These are phyloP conservation scores for Chrysomallon squamiferum DNA, from an alignment of 1,140 invertebrate species.

Conservation along the genomic window DNA sequence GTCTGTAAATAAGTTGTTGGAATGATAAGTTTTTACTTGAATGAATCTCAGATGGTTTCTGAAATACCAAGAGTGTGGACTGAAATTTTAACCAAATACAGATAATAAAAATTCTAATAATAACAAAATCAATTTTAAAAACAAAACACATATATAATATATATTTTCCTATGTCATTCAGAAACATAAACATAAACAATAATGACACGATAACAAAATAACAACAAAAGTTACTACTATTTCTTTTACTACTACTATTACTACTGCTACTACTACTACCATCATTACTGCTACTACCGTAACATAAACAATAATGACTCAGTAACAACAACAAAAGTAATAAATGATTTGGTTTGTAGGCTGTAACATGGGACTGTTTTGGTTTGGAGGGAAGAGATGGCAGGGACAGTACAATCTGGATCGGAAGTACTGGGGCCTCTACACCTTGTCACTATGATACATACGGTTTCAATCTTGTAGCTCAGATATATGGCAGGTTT, in stretches of 20 bases:
- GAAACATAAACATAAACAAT: too few relatives aligned
- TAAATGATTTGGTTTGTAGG: constrained; percentile 66
- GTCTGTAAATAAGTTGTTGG: too few relatives aligned
- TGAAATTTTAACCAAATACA: too few relatives aligned
- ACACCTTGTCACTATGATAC: constrained; percentile 94
- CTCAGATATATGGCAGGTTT: constrained; percentile 85
- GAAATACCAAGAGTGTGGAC: too few relatives aligned
- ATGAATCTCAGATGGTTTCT: too few relatives aligned
- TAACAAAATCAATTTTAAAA: too few relatives aligned
- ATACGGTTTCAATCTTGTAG: constrained; percentile 92
- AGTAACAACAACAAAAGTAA: neutral
- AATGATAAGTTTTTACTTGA: too few relatives aligned
- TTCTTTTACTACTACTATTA: neutral
- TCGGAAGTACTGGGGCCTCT: constrained; percentile 85
- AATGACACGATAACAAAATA: too few relatives aligned
- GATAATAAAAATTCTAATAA: too few relatives aligned
- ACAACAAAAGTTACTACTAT: neutral
- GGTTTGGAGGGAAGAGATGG: constrained; percentile 76
- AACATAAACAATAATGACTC: neutral
- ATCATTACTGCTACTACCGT: neutral
- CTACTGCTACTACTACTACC: neutral
- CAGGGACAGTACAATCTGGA: constrained; percentile 84
- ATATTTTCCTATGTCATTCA: too few relatives aligned
- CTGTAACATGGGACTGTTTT: constrained; percentile 77
- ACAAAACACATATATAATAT: too few relatives aligned